Base-by-base conservation (phyloP, 2,797 vertebrate species). In the Sternarchorhynchus goeldii region DNA sequence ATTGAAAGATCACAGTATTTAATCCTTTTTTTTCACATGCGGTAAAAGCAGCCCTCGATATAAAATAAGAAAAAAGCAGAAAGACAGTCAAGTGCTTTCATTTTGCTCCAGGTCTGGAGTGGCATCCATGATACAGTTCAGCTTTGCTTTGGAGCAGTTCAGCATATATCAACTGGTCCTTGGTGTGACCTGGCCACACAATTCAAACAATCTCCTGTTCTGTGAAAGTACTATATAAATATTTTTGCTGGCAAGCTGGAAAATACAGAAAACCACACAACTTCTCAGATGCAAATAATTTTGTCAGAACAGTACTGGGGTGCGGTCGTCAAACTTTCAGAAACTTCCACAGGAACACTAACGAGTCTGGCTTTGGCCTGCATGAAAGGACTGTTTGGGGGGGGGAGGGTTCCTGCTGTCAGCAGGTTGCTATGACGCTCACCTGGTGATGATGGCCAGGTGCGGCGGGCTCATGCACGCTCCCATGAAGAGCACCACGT, bases 371-470 rank as follows among this genome's bases (percentile, higher is more conserved):
- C 45, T 0, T 45, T 10, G 41, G 10, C 10, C 41, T 50, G 45
- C 45, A 12, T 10, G 10, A 50, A 50, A 50, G 45, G 45, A 14
- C 10, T 2, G 12, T 50, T 12, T 50, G 25, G 25, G 25, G 25
- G 25, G 25, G 25, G 64, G 34, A 12, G 6, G n/a, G 36, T 20
- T 34, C 57, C 55, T 55, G 10, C 25, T 25, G 25, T 25, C 25
- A 0, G 25, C 25, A 25, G 25, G 25, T 25, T 25, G 21, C 41
- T 10, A 8, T 8, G 41, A 12, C 3, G 12, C 87, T 90, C 79
- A 98, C 98, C 97, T 99, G 87, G 98, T 99, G 92, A 99, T 99
- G 93, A 99, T 99, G 87, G 98, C 98, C 34, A 99, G 93, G 86
- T 97, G 98, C 0, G 98, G 98, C 0, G 98, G 97, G 84, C 95